A percentile compares a stretch with the other conserved stretches of the same genome.
Evolutionary conservation across 1,140 invertebrate genomes (phyloP).

Genomic region (Lineus longissimus): DNA sequence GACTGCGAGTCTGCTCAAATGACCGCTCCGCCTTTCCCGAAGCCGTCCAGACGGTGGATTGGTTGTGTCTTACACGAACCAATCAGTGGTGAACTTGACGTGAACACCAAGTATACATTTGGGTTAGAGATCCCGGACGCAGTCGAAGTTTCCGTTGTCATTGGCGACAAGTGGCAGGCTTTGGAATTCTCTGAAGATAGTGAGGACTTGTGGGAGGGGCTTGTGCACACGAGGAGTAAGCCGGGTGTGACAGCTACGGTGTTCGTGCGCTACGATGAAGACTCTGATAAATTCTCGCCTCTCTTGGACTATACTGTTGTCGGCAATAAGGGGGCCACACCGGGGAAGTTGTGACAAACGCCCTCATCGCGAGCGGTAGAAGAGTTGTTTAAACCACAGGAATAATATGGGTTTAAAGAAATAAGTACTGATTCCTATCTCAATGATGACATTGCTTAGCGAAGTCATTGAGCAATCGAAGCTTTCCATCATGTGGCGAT

Average conservation of each 20-base stretch:
- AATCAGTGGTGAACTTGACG: constrained; percentile 43
- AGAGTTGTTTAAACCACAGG: too few relatives aligned
- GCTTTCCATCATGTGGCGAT: too few relatives aligned
- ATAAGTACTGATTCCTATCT: too few relatives aligned
- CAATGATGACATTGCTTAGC: too few relatives aligned
- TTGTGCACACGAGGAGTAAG: constrained; percentile 34
- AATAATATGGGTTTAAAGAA: too few relatives aligned
- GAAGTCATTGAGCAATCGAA: too few relatives aligned
- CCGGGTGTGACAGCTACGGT: constrained; percentile 15
- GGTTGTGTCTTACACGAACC: constrained; percentile 47
- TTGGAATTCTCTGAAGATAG: constrained; percentile 28
- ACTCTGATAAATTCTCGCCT: too few relatives aligned
- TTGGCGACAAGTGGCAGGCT: constrained; percentile 42
- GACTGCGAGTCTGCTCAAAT: constrained; percentile 42
- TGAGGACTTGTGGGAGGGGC: constrained; percentile 36
- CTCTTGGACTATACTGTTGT: too few relatives aligned
- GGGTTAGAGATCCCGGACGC: constrained; percentile 43
- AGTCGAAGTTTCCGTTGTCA: constrained; percentile 43
- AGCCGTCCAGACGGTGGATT: constrained; percentile 47
- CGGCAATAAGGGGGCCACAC: too few relatives aligned
- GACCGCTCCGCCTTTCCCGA: constrained; percentile 43
- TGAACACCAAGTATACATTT: constrained; percentile 41
- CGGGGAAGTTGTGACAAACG: too few relatives aligned
- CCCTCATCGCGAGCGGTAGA: too few relatives aligned
- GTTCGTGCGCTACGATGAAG: too few relatives aligned